These are phyloP conservation scores for Troides oblongomaculatus DNA, from an alignment of 2,888 invertebrate species.

Conservation along the genomic window DNA sequence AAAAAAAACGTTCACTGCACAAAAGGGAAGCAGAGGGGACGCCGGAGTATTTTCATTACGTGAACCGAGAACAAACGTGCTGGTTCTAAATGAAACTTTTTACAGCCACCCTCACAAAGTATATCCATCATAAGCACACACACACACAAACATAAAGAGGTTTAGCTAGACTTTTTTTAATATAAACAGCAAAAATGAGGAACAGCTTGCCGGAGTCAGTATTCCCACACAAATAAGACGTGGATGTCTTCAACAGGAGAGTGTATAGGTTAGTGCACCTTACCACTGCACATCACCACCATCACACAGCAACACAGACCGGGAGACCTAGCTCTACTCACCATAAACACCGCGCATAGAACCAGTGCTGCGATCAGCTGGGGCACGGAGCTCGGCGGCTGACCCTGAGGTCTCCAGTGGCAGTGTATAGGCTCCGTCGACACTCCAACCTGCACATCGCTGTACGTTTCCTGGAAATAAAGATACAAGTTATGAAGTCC, in stretches of 20 bases:
- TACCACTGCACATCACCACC: too few relatives aligned
- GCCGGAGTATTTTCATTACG: background rate
- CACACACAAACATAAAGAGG: too few relatives aligned
- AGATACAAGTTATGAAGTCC: background rate
- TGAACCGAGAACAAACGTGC: background rate
- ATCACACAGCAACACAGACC: too few relatives aligned
- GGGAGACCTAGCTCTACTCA: slow-evolving; percentile 49
- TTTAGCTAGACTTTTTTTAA: too few relatives aligned
- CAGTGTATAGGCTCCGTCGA: slow-evolving; percentile 72
- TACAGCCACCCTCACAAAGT: background rate
- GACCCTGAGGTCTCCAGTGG: slow-evolving; percentile 65
- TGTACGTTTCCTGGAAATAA: slow-evolving; percentile 73
- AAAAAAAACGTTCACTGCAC: background rate
- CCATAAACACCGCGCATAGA: slow-evolving; percentile 87
- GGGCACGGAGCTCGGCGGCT: slow-evolving; percentile 81
- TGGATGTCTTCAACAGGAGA: too few relatives aligned
- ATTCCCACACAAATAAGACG: too few relatives aligned
- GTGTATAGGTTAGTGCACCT: too few relatives aligned
- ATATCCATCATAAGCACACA: background rate
- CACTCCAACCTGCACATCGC: slow-evolving; percentile 70
- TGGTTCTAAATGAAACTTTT: background rate
- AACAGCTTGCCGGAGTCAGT: too few relatives aligned
- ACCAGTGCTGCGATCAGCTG: slow-evolving; percentile 83
- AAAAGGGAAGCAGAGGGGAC: background rate
- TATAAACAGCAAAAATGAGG: too few relatives aligned